phyloP scores from a whole-genome alignment of 2,797 vertebrate species.

The Gymnopithys bicolor region DNA sequence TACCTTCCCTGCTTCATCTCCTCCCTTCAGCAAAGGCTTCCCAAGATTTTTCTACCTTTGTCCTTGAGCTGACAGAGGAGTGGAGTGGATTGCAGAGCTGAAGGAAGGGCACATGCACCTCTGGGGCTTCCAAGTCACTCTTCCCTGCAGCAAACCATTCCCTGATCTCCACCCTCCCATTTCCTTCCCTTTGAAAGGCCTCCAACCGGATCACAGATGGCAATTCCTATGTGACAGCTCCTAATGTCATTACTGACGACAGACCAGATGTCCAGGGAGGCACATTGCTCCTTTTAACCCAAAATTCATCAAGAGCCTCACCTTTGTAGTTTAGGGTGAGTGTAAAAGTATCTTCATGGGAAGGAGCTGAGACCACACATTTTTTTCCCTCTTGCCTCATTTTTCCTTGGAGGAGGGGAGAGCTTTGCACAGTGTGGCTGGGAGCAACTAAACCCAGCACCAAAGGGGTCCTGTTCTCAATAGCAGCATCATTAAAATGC shows the following conservation, averaged over 20 bases:
- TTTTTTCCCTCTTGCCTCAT: not conserved
- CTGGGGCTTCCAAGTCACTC: not conserved
- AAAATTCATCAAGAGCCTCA: constrained; percentile 39
- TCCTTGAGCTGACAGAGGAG: not conserved
- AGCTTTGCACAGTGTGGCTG: not conserved
- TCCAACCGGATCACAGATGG: constrained; percentile 4
- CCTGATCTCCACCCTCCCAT: not conserved
- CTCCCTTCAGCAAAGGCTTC: not conserved
- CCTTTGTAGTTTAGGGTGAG: not conserved
- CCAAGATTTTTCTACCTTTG: not conserved
- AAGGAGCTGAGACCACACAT: fast-evolving
- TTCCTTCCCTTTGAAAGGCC: constrained; percentile 36
- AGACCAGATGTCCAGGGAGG: constrained; percentile 27
- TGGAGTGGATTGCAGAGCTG: not conserved
- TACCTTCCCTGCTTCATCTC: not conserved
- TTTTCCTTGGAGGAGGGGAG: not conserved
- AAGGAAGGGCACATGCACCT: not conserved
- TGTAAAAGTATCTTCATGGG: not conserved
- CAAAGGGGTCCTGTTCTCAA: not conserved
- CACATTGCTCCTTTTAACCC: constrained; percentile 1
- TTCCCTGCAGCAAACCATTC: not conserved
- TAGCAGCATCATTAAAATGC: not conserved
- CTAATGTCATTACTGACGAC: constrained; percentile 23
- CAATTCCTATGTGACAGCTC: constrained; percentile 40
- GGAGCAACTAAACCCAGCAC: not conserved